A percentile compares a stretch with the other conserved stretches of the same genome.
These are phyloP conservation scores for Anorthoa munda DNA, from an alignment of 2,888 invertebrate genomes.

Conservation along the genomic window DNA sequence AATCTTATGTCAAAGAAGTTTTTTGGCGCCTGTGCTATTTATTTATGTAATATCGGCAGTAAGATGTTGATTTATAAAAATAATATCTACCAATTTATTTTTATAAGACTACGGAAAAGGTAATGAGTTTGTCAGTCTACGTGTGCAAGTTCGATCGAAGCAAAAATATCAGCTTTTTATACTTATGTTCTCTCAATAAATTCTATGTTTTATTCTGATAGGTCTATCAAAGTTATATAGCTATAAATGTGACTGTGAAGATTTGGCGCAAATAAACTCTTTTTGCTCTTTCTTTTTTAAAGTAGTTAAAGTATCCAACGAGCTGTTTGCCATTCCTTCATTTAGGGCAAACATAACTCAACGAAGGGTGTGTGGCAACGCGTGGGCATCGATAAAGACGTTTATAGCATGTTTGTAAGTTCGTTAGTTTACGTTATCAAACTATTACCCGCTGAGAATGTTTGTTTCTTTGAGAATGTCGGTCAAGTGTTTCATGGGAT, in stretches of 20 bases:
- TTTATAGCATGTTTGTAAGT: conserved; percentile 64
- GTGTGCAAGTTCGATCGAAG: too few species aligned
- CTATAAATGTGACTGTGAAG: not conserved
- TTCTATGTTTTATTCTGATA: too few species aligned
- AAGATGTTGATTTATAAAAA: not conserved
- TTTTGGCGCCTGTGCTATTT: not conserved
- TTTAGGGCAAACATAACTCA: conserved; percentile 51
- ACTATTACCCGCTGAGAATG: conserved; percentile 63
- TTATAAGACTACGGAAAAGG: too few species aligned
- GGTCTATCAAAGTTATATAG: not conserved
- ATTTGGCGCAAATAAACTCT: not conserved
- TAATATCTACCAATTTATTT: too few species aligned
- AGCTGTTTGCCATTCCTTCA: not conserved
- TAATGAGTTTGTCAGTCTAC: too few species aligned
- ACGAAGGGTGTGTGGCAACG: conserved; percentile 69
- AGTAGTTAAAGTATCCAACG: not conserved
- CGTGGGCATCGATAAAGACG: conserved; percentile 68
- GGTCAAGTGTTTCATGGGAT: conserved; percentile 45
- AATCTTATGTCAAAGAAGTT: conserved; percentile 4
- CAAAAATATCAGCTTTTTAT: too few species aligned
- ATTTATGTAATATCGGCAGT: not conserved
- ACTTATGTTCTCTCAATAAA: too few species aligned
- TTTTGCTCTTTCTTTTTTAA: not conserved
- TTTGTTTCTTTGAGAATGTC: conserved; percentile 60
- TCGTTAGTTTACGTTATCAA: conserved; percentile 65